A percentile compares a stretch with the other conserved stretches of the same genome.
phyloP scores from a whole-genome alignment of 2,797 vertebrate species.

The Sebastes umbrosus region DNA sequence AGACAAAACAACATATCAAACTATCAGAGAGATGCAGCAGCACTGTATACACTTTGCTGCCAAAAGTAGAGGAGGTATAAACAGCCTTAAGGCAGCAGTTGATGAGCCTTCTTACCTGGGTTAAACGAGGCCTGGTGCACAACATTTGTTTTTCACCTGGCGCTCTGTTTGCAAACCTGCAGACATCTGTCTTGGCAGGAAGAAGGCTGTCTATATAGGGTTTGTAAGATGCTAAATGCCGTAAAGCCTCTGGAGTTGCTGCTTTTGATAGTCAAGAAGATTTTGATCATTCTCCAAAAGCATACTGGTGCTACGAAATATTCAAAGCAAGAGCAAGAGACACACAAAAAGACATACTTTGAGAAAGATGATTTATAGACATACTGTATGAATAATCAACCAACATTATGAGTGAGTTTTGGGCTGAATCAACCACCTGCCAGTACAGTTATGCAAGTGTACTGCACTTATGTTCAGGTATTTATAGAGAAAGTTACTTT shows the following conservation, averaged over 20 bases:
- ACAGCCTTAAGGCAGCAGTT: slow-evolving; percentile 65
- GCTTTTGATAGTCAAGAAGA: not conserved
- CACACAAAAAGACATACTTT: not conserved
- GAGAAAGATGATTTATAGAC: not conserved
- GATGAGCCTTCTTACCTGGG: slow-evolving; percentile 67
- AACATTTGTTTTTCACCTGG: slow-evolving; percentile 62
- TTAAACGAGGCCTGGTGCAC: slow-evolving; percentile 56
- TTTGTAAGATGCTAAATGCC: slow-evolving; percentile 8
- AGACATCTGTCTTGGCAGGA: slow-evolving; percentile 48
- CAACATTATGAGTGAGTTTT: not conserved
- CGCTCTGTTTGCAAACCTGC: slow-evolving; percentile 36
- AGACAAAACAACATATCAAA: slow-evolving; percentile 57
- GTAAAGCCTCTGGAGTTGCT: slow-evolving; percentile 6
- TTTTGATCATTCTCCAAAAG: slow-evolving; percentile 21
- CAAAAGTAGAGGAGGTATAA: slow-evolving; percentile 54
- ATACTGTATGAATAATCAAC: not conserved
- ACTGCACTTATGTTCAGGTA: not conserved
- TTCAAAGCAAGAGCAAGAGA: not conserved
- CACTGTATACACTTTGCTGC: slow-evolving; percentile 49
- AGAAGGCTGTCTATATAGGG: slow-evolving; percentile 14
- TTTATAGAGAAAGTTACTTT: too few relatives aligned
- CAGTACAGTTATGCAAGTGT: not conserved
- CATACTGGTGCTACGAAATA: not conserved
- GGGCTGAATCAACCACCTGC: not conserved
- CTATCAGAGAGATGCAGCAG: slow-evolving; percentile 52